Conservation (phyloP, 2,797 vertebrate genomes). For the Molossus molossus region DNA sequence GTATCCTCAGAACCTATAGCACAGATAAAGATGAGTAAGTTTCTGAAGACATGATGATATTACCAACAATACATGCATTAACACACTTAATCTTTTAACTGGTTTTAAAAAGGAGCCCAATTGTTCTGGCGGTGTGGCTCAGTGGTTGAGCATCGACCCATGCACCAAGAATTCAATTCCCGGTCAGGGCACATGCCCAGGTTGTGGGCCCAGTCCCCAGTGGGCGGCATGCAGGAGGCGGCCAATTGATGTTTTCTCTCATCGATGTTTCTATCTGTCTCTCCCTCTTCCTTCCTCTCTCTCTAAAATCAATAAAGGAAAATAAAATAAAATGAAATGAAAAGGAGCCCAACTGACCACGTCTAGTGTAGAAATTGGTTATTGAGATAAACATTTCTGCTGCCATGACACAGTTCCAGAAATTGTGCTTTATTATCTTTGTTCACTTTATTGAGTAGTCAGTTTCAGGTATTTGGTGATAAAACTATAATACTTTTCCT, state of each 20-base stretch:
- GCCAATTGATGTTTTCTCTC: too few species aligned
- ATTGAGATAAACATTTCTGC: slow-evolving; percentile 22
- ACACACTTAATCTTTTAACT: neutral
- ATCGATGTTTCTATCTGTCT: too few species aligned
- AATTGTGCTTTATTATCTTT: slow-evolving; percentile 52
- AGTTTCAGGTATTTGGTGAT: slow-evolving; percentile 44
- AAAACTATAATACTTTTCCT: slow-evolving; percentile 15
- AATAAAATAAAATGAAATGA: neutral
- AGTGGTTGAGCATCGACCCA: too few species aligned
- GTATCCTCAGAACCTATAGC: neutral
- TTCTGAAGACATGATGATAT: slow-evolving; percentile 21
- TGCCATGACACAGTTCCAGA: slow-evolving; percentile 18
- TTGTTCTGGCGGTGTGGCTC: too few species aligned
- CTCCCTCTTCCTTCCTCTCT: too few species aligned
- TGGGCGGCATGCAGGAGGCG: too few species aligned
- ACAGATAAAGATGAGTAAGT: slow-evolving; percentile 21
- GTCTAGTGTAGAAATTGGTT: neutral
- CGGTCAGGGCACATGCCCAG: too few species aligned
- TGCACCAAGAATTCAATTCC: too few species aligned
- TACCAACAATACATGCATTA: neutral
- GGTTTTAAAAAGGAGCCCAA: slow-evolving; percentile 2
- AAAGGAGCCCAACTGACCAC: slow-evolving; percentile 34
- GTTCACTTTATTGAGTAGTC: slow-evolving; percentile 46
- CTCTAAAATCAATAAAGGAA: too few species aligned
- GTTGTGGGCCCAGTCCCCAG: too few species aligned